Conservation (phyloP, 2,888 invertebrate species). For the Lasioglossum villosulum region DNA sequence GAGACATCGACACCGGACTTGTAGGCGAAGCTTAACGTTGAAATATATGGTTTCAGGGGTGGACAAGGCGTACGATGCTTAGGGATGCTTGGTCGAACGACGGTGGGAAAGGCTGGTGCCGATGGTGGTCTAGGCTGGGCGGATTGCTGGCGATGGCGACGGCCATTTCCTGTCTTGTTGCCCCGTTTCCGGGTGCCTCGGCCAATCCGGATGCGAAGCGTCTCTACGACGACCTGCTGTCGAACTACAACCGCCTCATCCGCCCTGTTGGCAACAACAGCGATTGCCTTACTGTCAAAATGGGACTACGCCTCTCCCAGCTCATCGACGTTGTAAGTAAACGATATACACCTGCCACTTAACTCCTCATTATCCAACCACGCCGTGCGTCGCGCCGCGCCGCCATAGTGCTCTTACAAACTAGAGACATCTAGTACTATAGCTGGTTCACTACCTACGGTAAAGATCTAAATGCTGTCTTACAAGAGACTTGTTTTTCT, state of each 20-base stretch:
- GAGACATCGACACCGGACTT: not conserved
- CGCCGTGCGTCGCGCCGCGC: not conserved
- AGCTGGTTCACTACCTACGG: too few species aligned
- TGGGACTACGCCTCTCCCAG: constrained; percentile 95
- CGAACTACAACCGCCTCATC: constrained; percentile 97
- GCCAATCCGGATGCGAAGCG: constrained; percentile 97
- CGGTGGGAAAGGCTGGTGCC: constrained; percentile 83
- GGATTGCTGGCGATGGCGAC: constrained; percentile 90
- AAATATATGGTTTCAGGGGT: constrained; percentile 87
- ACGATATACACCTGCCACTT: constrained; percentile 42
- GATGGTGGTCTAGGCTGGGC: constrained; percentile 77
- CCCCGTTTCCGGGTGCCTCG: constrained; percentile 86
- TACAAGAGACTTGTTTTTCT: too few species aligned
- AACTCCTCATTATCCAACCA: constrained; percentile 52
- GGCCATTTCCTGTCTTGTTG: constrained; percentile 86
- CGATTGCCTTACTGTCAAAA: constrained; percentile 96
- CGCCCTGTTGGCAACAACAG: constrained; percentile 97
- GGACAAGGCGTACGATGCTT: constrained; percentile 95
- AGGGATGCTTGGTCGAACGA: constrained; percentile 85
- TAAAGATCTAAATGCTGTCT: too few species aligned
- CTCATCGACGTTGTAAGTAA: constrained; percentile 96
- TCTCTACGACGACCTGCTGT: constrained; percentile 97
- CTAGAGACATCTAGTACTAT: not conserved
- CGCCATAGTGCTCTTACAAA: constrained; percentile 8
- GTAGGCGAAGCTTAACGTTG: constrained; percentile 2